phyloP scores from a whole-genome alignment of 2,888 invertebrate species.

The Buathra laborator region DNA sequence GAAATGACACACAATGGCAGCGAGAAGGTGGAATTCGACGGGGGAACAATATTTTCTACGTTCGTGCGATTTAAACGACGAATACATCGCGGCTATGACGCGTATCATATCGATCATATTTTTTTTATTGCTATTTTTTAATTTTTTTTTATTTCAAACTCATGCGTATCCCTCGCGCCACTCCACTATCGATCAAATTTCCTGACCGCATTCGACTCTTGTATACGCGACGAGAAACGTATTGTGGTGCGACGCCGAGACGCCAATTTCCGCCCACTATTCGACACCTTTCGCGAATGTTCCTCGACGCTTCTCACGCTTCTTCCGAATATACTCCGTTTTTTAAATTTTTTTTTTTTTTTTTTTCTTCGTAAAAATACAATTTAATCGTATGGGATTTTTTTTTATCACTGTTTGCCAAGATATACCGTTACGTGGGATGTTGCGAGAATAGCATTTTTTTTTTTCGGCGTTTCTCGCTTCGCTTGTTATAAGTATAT shows the following conservation, averaged over 20 bases:
- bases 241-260: constrained; percentile 25
- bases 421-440: constrained; percentile 1
- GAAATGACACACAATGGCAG: constrained; percentile 57
- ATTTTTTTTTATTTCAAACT: constrained; percentile 26
- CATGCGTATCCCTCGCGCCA: constrained; percentile 51
- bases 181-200: constrained; percentile 61
- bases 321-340: constrained; percentile 7
- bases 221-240: constrained; percentile 45
- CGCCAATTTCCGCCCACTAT: constrained; percentile 57
- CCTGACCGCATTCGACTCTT: constrained; percentile 59
- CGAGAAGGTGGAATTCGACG: constrained; percentile 57
- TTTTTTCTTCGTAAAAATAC: constrained; percentile 2
- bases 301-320: constrained; percentile 16
- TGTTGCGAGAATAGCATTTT: background rate
- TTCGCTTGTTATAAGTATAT: background rate
- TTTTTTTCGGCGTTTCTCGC: background rate
- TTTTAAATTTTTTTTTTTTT: constrained; percentile 12
- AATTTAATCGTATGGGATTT: background rate
- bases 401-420: constrained; percentile 1
- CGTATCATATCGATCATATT: constrained; percentile 39
- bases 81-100: constrained; percentile 72
- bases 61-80: constrained; percentile 68
- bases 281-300: constrained; percentile 30
- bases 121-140: constrained; percentile 29
- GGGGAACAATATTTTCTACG: constrained; percentile 72